Conservation (phyloP, 2,797 vertebrate genomes). For the Sylvia borin region DNA sequence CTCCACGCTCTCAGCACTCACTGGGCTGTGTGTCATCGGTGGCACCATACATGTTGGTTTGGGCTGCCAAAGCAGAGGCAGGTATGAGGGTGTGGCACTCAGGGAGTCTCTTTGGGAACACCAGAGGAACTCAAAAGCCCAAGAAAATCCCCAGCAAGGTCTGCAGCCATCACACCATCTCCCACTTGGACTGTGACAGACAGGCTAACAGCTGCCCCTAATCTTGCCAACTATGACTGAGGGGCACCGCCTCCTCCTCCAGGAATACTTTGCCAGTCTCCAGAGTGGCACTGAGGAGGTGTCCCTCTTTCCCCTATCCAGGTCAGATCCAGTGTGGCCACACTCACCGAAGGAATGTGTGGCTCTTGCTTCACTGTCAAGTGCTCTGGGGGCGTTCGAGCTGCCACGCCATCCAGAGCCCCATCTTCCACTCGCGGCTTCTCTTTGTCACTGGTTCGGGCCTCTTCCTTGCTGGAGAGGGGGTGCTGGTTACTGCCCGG, state of each 20-base stretch:
- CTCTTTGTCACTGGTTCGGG: constrained; percentile 86
- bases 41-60: constrained; percentile 99
- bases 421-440: constrained; percentile 85
- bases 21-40: constrained; percentile 92
- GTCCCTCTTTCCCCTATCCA: neutral
- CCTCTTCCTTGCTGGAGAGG: constrained; percentile 90
- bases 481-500: constrained; percentile 91
- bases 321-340: neutral
- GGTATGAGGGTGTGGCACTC: neutral
- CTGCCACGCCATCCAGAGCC: constrained; percentile 83
- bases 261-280: neutral
- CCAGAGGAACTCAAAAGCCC: neutral
- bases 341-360: constrained; percentile 83
- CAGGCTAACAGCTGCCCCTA: neutral
- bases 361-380: constrained; percentile 89
- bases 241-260: neutral
- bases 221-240: neutral
- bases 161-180: neutral
- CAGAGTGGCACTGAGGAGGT: neutral
- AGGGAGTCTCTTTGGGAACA: neutral
- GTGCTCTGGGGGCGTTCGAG: constrained; percentile 85
- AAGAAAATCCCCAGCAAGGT: neutral
- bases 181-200: neutral
- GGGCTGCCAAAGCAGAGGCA: constrained; percentile 76
- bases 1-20: constrained; percentile 85